Evolutionary conservation across 2,113 vertebrate genomes (phyloP).

Genomic region (Mugil cephalus): DNA sequence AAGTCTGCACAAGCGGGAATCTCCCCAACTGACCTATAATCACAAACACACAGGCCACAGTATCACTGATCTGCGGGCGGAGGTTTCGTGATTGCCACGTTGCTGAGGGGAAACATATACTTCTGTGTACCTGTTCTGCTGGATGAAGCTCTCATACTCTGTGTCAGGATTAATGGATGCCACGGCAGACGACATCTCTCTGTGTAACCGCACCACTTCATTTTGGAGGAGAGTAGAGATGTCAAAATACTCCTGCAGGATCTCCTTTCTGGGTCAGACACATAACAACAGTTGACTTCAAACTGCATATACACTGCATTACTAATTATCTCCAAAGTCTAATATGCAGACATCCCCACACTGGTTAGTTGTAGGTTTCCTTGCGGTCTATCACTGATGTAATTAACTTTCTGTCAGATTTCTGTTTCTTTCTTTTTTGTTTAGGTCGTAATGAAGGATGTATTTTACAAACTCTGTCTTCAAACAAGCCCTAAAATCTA

Average conservation of each 20-base stretch:
- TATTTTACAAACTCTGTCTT: not conserved
- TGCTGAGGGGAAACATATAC: not conserved
- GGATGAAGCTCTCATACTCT: conserved; percentile 91
- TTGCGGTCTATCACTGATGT: not conserved
- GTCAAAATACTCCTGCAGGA: conserved; percentile 91
- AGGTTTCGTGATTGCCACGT: not conserved
- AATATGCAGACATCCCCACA: too few species aligned
- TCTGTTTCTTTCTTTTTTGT: not conserved
- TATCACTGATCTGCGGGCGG: not conserved
- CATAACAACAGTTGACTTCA: not conserved
- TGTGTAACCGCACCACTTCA: conserved; percentile 88
- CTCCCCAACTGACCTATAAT: conserved; percentile 83
- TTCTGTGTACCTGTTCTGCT: conserved; percentile 87
- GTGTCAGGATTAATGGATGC: conserved; percentile 85
- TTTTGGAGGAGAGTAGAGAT: conserved; percentile 92
- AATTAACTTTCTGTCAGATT: not conserved
- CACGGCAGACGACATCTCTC: conserved; percentile 85
- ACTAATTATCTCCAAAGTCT: not conserved
- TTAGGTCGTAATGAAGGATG: not conserved
- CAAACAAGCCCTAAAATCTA: not conserved
- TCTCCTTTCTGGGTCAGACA: conserved; percentile 87
- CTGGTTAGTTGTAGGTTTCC: too few species aligned
- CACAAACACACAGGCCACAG: conserved; percentile 21
- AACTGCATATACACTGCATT: not conserved
- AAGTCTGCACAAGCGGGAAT: conserved; percentile 86